Conservation (phyloP, 37 sponge, comb jelly and placozoan genomes). For the Beroe forskalii region DNA sequence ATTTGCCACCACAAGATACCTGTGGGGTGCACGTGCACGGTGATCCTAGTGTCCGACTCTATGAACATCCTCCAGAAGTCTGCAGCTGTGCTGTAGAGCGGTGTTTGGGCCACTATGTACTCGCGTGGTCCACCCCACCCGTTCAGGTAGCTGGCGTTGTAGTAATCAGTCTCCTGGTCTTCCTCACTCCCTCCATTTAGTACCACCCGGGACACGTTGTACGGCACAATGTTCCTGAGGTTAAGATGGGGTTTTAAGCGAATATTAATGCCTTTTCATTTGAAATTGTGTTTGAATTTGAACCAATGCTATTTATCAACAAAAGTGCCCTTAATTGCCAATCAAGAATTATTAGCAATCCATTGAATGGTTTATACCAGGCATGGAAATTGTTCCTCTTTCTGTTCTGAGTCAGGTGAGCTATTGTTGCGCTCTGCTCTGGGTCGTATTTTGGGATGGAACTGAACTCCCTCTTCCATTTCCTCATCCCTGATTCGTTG, state of each 20-base stretch:
- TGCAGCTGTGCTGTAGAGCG: not conserved
- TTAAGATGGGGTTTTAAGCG: not conserved
- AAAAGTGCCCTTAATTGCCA: too few relatives aligned
- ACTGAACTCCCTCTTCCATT: slow-evolving; percentile 12
- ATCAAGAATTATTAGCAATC: too few relatives aligned
- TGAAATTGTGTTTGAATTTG: too few relatives aligned
- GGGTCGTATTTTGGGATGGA: slow-evolving; percentile 11
- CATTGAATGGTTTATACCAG: too few relatives aligned
- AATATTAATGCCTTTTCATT: too few relatives aligned
- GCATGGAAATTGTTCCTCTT: not conserved
- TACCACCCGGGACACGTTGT: slow-evolving; percentile 20
- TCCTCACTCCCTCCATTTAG: not conserved
- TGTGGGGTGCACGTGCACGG: slow-evolving; percentile 1
- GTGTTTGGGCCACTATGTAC: slow-evolving; percentile 61
- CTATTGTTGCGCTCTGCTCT: not conserved
- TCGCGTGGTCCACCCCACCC: slow-evolving; percentile 27
- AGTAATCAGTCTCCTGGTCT: not conserved
- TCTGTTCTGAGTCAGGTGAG: slow-evolving; percentile 21
- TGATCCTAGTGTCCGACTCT: not conserved
- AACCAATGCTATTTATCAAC: too few relatives aligned
- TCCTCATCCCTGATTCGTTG: not conserved
- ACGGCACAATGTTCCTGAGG: slow-evolving; percentile 39
- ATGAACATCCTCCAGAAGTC: slow-evolving; percentile 33
- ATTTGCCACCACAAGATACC: too few relatives aligned
- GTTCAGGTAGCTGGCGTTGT: slow-evolving; percentile 62